Percentiles rank a stretch among this genome's conserved stretches.
Conservation (phyloP, 2,797 vertebrate genomes). For the Sebastes baramenuke region DNA sequence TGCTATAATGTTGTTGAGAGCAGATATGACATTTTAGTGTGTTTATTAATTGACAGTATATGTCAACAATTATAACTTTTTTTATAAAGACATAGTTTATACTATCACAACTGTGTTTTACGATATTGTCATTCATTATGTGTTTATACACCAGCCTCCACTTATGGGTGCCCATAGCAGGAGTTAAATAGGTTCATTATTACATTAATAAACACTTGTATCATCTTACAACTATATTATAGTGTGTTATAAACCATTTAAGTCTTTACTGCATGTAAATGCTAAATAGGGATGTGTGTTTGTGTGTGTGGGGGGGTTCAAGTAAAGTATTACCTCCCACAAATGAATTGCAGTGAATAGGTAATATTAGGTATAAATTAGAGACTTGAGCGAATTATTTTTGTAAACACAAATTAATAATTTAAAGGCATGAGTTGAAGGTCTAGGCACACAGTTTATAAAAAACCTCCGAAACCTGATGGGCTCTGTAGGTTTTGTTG, state of each 20-base stretch:
- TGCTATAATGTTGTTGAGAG: background rate
- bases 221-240: background rate
- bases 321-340: background rate
- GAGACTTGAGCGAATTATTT: background rate
- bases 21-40: background rate
- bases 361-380: background rate
- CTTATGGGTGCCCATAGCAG: background rate
- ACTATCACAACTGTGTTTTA: background rate
- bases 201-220: background rate
- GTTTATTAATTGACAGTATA: background rate
- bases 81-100: background rate
- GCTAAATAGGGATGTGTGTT: background rate
- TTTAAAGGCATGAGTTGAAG: background rate
- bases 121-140: background rate
- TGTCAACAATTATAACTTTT: background rate
- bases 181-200: background rate
- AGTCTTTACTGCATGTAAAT: background rate
- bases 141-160: background rate
- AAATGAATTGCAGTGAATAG: background rate
- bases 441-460: background rate
- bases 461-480: background rate
- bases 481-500: background rate
- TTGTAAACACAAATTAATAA: background rate
- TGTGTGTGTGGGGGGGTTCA: background rate
- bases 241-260: background rate